Base-by-base conservation (phyloP, 2,113 vertebrate species). In the Sinocyclocheilus rhinocerous region DNA sequence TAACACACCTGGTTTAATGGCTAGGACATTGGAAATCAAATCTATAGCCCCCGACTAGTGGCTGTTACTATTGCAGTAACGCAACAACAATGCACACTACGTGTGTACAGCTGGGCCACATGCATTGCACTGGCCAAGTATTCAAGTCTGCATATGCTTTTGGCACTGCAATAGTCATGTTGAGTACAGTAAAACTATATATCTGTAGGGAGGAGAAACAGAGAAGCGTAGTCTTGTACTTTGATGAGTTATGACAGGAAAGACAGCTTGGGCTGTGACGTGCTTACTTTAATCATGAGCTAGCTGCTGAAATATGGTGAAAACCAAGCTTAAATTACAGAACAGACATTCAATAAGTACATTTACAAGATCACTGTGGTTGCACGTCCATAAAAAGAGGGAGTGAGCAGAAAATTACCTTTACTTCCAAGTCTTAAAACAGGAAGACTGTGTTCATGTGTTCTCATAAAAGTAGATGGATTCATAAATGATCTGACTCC, bases 191-290 rank as follows among this genome's bases (percentile, higher is more conserved):
- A 65, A 15, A 65, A 20, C 73, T 84, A 86, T 91, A 86, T 88
- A 91, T 90, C 86, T 84, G 83, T 89, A 87, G 80, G 75, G 61
- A 65, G 55, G 72, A 84, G 87, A 83, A 80, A 82, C 48, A 39
- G 18, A 78, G 86, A 86, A 81, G 6, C 3, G 22, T 61, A 65
- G 63, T 80, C 42, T 77, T 42, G 65, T 81, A 85, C 84, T 55
- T 80, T 86, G 81, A 63, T 93, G 90, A 93, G 90, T 89, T 91
- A 93, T 92, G 92, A 91, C 79, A 89, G 87, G 78, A 81, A 89
- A 88, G 65, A 79, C 24, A 10, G 24, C 63, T 69, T 50, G 29
- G n/a, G 18, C 39, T 86, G 89, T 86, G 55, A 84, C 77, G 65
- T 87, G 87, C 85, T 86, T 90, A 76, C 86, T 55, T 87, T 86